A percentile compares a stretch with the other conserved stretches of the same genome.
These are phyloP conservation scores for Pyrgilauda ruficollis DNA, from an alignment of 2,113 vertebrate genomes.

Conservation along the genomic window DNA sequence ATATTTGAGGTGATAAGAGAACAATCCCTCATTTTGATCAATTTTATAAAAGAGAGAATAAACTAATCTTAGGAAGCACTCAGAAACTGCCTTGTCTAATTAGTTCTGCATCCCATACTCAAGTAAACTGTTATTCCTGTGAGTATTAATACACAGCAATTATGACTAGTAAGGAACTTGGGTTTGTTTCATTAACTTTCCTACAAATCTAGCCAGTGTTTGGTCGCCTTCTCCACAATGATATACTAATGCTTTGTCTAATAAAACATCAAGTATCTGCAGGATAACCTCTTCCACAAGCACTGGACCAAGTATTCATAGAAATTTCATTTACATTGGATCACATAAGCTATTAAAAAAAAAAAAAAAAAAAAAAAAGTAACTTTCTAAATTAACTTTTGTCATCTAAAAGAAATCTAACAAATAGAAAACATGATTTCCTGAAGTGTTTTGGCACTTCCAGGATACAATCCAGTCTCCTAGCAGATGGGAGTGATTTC, in stretches of 20 bases:
- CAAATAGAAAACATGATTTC: rapidly evolving
- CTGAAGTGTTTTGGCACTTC: background rate
- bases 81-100: background rate
- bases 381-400: background rate
- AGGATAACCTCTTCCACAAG: background rate
- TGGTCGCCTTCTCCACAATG: background rate
- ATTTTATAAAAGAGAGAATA: background rate
- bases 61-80: background rate
- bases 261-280: background rate
- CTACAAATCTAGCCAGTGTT: background rate
- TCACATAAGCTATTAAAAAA: background rate
- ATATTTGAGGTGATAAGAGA: background rate
- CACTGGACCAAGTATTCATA: background rate
- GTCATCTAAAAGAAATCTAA: background rate
- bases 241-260: background rate
- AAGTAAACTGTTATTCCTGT: background rate
- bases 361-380: background rate
- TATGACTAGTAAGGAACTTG: background rate
- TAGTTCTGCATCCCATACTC: background rate
- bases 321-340: background rate
- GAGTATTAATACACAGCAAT: background rate
- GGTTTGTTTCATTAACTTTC: background rate
- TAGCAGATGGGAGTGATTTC: background rate
- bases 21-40: background rate
- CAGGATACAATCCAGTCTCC: background rate